A percentile compares a stretch with the other conserved stretches of the same genome.
phyloP scores from a whole-genome alignment of 1,140 invertebrate species.

The Panagrolaimus sp. region DNA sequence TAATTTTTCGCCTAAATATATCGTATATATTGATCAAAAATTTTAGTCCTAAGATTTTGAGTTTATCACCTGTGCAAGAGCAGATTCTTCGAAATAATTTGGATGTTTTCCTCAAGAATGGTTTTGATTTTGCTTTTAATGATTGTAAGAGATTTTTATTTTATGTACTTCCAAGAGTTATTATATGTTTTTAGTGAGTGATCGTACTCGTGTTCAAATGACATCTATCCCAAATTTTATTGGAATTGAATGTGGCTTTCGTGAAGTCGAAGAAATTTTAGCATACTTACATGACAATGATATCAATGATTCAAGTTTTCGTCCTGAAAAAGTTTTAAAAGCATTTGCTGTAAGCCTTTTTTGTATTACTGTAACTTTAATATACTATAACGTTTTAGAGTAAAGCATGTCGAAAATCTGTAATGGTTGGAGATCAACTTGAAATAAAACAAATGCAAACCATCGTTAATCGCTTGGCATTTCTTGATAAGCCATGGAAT shows the following conservation, averaged over 20 bases:
- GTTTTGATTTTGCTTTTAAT: slow-evolving; percentile 1
- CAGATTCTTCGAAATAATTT: not conserved
- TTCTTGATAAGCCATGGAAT: not conserved
- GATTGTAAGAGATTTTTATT: not conserved
- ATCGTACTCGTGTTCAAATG: not conserved
- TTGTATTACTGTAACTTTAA: no score
- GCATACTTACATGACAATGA: not conserved
- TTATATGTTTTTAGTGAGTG: not conserved
- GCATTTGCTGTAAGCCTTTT: not conserved
- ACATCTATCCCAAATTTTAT: not conserved
- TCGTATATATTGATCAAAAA: not conserved
- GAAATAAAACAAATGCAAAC: not conserved
- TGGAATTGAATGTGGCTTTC: not conserved
- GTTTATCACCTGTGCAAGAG: not conserved
- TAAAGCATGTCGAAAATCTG: not conserved
- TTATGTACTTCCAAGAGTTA: not conserved
- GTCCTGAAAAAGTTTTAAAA: not conserved
- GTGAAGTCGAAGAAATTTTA: slow-evolving; percentile 4
- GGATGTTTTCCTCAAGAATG: not conserved
- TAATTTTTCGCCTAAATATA: not conserved
- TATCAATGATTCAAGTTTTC: not conserved
- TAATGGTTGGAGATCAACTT: not conserved
- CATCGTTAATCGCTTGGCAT: not conserved
- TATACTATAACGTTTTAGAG: no score
- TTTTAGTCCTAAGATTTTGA: not conserved